Evolutionary conservation across 53 echinoderm and acorn worm genomes (phyloP), one percentile per base, ranked within the genome.

Genomic region (Hippasteria phrygiana): DNA sequence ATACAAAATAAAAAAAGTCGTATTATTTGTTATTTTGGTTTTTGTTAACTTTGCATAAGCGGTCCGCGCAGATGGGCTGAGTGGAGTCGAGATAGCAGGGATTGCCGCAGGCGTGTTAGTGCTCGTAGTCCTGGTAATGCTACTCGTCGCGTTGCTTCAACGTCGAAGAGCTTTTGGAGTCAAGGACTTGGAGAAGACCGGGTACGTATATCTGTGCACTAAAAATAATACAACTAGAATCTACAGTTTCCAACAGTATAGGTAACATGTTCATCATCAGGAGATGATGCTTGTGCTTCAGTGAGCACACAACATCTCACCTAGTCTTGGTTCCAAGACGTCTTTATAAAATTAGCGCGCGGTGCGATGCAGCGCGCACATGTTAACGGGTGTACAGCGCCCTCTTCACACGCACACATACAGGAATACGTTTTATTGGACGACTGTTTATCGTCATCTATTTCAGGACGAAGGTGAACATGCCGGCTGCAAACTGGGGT

Each of bases 401-500:
- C 14, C 0, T 20, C 0, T 16, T 16, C 54, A 17, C 54, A 16
- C 3, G 20, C 13, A 54, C 20, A 20, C 12, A 17, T 54, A 20
- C 14, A 4, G 4, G 14, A 16, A 4, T 54, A n/a, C n/a, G n/a
- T n/a, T n/a, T n/a, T n/a, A n/a, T n/a, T n/a, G n/a, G 1, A 64
- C 67, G 67, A 5, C 67, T 66, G 67, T 35, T 47, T 47, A 5
- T 16, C 31, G 17, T 39, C 20, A 43, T 82, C 38, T 1, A 22
- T 18, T 82, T 4, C 34, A 85, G 85, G 26, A 85, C 85, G 4
- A 69, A 69, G 48, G 85, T 85, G 51, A 85, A 85, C 53, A n/a
- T 36, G 6, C 85, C 85, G 13, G 70, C 85, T 12, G 70, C 70
- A 28, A 85, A 85, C 46, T 85, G 85, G 85, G 85, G 85, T 2